phyloP scores from a whole-genome alignment of 2,797 vertebrate species.

The Peromyscus attwateri region DNA sequence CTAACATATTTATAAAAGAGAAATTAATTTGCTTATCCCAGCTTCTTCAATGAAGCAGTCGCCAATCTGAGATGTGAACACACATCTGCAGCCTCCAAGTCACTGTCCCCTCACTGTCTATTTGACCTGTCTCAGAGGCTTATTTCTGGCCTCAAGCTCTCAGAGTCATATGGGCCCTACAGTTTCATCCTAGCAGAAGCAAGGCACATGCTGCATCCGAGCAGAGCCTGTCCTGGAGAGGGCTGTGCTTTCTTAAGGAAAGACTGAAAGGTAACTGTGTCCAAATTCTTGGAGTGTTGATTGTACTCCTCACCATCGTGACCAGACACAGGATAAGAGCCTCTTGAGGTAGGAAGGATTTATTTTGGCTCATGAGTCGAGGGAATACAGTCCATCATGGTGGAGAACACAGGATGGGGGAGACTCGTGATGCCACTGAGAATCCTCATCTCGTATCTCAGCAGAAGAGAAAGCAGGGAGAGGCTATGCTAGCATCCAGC shows the following conservation, averaged over 20 bases:
- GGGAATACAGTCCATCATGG: not conserved
- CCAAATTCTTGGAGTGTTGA: not conserved
- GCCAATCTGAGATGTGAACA: constrained; percentile 5
- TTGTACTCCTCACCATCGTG: not conserved
- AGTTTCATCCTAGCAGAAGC: not conserved
- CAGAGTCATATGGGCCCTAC: not conserved
- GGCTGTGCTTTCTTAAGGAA: not conserved
- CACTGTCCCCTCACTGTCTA: not conserved
- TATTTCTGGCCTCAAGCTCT: not conserved
- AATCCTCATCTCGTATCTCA: not conserved
- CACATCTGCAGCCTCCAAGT: not conserved
- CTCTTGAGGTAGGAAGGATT: not conserved
- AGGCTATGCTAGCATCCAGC: not conserved
- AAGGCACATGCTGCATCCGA: not conserved
- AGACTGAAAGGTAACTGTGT: not conserved
- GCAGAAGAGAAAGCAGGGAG: not conserved
- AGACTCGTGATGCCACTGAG: not conserved
- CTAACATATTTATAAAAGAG: not conserved
- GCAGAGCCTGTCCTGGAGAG: not conserved
- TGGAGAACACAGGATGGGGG: not conserved
- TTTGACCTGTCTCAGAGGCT: not conserved
- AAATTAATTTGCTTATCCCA: not conserved
- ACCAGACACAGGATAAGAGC: not conserved
- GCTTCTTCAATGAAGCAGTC: constrained; percentile 24
- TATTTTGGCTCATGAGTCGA: not conserved